Evolutionary conservation across 2,113 vertebrate genomes (phyloP), one percentile per base, ranked within the genome.

Genomic region (Aramus guarauna): DNA sequence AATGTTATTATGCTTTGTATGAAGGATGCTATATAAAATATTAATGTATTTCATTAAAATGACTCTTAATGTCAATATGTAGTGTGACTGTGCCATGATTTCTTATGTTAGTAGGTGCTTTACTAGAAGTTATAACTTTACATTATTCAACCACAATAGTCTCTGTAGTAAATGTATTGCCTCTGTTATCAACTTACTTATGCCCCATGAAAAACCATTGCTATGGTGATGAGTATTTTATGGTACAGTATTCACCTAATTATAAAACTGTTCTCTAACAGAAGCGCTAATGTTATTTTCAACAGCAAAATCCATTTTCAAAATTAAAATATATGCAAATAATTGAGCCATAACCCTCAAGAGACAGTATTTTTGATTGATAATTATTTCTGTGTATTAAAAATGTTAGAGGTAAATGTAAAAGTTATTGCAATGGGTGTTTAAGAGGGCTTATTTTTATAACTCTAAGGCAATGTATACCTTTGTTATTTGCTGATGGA

Each of bases 11-110:
- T 90, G 91, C 95, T 92, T 93, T 53, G 53, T 90, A 88, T 97
- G 95, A 95, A 96, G 78, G 75, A 93, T 87, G 82, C 75, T 79
- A 50, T 92, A 96, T 97, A 97, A 97, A 97, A 97, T 97, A 97
- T 97, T 97, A 96, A 97, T 96, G 82, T 29, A 72, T 97, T 97
- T 97, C 97, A 97, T 97, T 97, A 97, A 97, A 97, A 97, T 95
- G 88, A 96, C 73, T 97, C 87, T 95, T 96, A 96, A 96, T 97
- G 97, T 96, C 97, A 97, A 93, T 96, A 96, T 80, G 71, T 91
- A 91, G 94, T 94, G 85, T 95, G 96, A 90, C 94, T 96, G 82
- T 85, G 84, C 85, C 76, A 79, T 95, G 93, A 95, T 97, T 97
- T 96, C 96, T 97, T 94, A 93, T 43, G 92, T 96, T 95, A 96